Conservation (phyloP, 2,797 vertebrate genomes). For the Pelochelys cantorii region DNA sequence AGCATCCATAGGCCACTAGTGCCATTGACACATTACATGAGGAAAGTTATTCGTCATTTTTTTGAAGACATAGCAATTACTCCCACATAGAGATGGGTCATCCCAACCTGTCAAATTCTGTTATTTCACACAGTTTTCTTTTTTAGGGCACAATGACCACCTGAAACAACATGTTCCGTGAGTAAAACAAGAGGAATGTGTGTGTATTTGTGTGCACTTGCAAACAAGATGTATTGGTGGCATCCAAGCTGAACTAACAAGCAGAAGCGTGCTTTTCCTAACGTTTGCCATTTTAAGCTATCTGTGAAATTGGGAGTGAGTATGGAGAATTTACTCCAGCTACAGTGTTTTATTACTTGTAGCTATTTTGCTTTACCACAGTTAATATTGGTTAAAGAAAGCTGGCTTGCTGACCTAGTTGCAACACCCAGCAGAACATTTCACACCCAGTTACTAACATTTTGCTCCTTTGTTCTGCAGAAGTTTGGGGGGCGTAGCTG, state of each 20-base stretch:
- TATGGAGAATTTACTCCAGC: not conserved
- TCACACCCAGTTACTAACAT: not conserved
- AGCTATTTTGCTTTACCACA: not conserved
- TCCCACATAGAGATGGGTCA: not conserved
- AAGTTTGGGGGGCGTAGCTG: not conserved
- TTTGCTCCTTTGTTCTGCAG: not conserved
- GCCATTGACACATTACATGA: no score
- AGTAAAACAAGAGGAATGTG: not conserved
- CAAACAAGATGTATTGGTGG: not conserved
- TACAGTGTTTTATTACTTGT: not conserved
- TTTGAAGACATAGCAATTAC: rapidly evolving
- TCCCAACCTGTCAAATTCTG: rapidly evolving
- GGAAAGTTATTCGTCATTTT: not conserved
- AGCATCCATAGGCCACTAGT: no score
- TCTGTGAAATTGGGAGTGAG: not conserved
- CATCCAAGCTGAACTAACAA: not conserved
- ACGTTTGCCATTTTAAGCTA: not conserved
- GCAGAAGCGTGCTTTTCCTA: not conserved
- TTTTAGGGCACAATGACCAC: not conserved
- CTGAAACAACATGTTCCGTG: not conserved
- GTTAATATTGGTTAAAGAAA: not conserved
- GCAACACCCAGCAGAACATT: not conserved
- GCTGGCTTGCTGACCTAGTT: not conserved
- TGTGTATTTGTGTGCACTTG: not conserved
- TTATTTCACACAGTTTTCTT: not conserved